Percentiles rank a stretch among this genome's conserved stretches.
These are phyloP conservation scores for Meriones unguiculatus DNA, from an alignment of 2,113 vertebrate species.

Conservation along the genomic window DNA sequence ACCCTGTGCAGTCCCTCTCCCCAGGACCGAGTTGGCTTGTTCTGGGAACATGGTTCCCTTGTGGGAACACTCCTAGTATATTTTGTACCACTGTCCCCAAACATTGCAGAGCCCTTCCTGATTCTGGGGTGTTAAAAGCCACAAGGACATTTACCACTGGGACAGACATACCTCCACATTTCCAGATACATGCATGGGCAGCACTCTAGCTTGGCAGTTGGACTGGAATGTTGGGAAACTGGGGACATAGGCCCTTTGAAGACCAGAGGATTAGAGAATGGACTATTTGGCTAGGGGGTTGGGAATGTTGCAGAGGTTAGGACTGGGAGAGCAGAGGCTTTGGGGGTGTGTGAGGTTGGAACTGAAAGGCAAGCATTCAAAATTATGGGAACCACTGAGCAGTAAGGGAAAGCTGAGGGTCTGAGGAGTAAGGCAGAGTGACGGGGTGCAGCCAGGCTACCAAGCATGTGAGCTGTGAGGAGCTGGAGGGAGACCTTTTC, in stretches of 20 bases:
- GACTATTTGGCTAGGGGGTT: no score
- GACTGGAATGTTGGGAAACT: neutral
- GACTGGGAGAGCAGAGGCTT: neutral
- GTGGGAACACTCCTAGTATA: neutral
- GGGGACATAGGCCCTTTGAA: neutral
- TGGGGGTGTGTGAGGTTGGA: neutral
- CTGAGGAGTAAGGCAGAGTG: neutral
- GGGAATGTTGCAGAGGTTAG: neutral
- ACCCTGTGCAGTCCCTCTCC: fast-evolving
- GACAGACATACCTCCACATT: neutral
- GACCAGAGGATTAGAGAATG: neutral
- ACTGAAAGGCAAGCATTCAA: neutral
- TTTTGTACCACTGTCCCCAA: neutral
- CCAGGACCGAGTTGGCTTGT: neutral
- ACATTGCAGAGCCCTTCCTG: neutral
- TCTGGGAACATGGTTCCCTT: neutral
- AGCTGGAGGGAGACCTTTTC: neutral
- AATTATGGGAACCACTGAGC: neutral
- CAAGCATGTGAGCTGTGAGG: fast-evolving
- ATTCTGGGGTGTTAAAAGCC: neutral
- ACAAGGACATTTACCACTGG: neutral
- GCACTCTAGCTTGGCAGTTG: neutral
- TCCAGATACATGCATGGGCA: neutral
- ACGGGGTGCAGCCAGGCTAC: neutral
- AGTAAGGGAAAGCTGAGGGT: neutral